phyloP scores from a whole-genome alignment of 2,113 vertebrate genomes.

The Peucedramus taeniatus region DNA sequence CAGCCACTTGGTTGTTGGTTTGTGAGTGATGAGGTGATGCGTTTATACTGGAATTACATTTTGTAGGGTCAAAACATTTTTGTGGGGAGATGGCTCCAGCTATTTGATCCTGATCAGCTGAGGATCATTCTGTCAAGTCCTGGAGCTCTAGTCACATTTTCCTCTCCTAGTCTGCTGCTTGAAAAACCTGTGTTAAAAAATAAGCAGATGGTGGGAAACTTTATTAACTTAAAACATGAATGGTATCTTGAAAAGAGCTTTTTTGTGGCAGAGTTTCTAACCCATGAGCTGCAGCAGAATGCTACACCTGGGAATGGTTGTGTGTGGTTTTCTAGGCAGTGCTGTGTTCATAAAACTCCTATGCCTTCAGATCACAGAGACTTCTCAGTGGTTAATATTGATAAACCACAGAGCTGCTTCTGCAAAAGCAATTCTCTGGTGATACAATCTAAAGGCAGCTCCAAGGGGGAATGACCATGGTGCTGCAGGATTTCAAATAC shows the following conservation, averaged over 20 bases:
- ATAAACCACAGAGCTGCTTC: neutral
- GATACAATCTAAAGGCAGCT: neutral
- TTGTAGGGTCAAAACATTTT: neutral
- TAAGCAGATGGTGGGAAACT: neutral
- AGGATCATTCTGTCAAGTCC: neutral
- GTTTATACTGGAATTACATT: neutral
- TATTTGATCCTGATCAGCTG: neutral
- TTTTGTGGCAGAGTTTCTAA: neutral
- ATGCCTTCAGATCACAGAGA: neutral
- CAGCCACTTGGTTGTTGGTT: neutral
- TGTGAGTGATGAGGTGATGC: neutral
- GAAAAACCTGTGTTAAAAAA: neutral
- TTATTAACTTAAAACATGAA: neutral
- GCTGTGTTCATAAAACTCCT: neutral
- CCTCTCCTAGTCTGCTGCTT: neutral
- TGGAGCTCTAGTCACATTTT: neutral
- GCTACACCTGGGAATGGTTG: neutral
- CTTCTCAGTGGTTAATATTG: neutral
- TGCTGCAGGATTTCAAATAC: conserved; percentile 4
- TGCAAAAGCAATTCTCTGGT: neutral
- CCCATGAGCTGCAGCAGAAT: neutral
- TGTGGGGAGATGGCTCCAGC: neutral
- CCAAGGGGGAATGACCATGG: neutral
- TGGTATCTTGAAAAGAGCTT: neutral
- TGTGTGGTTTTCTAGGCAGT: neutral